Evolutionary conservation across 1,140 invertebrate genomes (phyloP), one percentile per base, ranked within the genome.

Genomic region (Antheraea mylitta): DNA sequence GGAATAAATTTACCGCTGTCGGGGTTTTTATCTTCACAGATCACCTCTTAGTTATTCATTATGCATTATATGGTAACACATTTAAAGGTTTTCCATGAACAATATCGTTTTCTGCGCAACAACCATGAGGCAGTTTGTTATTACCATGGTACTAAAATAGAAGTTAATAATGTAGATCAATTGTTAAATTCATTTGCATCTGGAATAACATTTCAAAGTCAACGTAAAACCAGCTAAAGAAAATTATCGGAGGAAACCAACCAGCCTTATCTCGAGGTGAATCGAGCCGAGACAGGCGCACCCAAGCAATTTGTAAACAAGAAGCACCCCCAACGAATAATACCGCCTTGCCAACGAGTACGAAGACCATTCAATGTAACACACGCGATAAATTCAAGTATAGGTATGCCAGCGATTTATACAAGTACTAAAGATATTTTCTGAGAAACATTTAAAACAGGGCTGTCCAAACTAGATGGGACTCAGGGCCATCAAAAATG

Each of bases 291-390:
- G 77, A 74, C 84, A 85, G 83, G 85, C 80, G 76, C 82, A 78
- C 70, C 69, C 73, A 72, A 79, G 73, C 81, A 87, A 89, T 89
- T 89, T 89, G 82, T 84, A 87, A 80, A 85, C 83, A 87, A 89
- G 86, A 84, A 81, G 76, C 78, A 86, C 76, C 80, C 79, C 75
- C 72, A 66, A 72, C 74, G 76, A 86, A 85, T 83, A 79, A 86
- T 85, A 85, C 83, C 73, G 79, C 74, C 70, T 68, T 69, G 68
- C 72, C 70, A 66, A 68, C 69, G 67, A 75, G 69, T 81, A 67
- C 73, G 73, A 76, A 79, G 70, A 78, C 78, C 74, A 76, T 87
- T 79, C 77, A 81, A 75, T 68, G 74, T 73, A 74, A 78, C 72
- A 75, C 69, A 65, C 71, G 71, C 75, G 74, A 82, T 84, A 84